Base-by-base conservation (phyloP, 2,797 vertebrate genomes). In the Florisuga fusca region DNA sequence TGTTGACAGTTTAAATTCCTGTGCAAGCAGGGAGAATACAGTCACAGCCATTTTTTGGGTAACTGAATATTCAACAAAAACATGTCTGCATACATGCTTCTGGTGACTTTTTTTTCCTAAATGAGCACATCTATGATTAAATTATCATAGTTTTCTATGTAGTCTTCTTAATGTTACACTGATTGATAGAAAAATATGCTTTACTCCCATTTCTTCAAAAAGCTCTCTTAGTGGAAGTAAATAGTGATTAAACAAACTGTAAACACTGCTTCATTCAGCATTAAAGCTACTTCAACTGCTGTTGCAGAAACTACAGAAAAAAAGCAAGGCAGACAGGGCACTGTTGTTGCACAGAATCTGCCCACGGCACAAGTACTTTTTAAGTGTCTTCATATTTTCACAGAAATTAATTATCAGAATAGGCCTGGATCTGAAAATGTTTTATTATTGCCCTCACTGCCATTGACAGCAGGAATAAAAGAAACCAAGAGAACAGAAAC, bases 181-280 rank as follows among this genome's bases (percentile, higher is more conserved):
- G 89, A 92, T 34, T 87, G 84, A 77, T 18, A 80, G 87, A 80
- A 87, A 48, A 95, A 77, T 67, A 74, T 73, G 38, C 61, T 91
- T 94, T 89, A 87, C 36, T 87, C 61, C 25, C 31, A 51, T 93
- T 85, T 92, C 79, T 89, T 80, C n/a, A 89, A 84, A 94, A 91
- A 92, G 61, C 75, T 77, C 78, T 94, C 68, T 89, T 87, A 83
- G 41, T 87, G 78, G 71, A 95, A 89, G 91, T 91, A 96, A 96
- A 96, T 74, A 91, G 76, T 92, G 87, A 92, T 95, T 96, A 94
- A 91, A 92, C 75, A 77, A 91, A 81, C 33, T 13, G 84, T 84
- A 94, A 96, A 86, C 83, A 95, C 43, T 85, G 50, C 72, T 91
- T 74, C 64, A 61, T 41, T 76, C 72, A 77, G 59, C 92, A 85